Base-by-base conservation (phyloP, 2,113 vertebrate species). In the Podarcis raffonei region DNA sequence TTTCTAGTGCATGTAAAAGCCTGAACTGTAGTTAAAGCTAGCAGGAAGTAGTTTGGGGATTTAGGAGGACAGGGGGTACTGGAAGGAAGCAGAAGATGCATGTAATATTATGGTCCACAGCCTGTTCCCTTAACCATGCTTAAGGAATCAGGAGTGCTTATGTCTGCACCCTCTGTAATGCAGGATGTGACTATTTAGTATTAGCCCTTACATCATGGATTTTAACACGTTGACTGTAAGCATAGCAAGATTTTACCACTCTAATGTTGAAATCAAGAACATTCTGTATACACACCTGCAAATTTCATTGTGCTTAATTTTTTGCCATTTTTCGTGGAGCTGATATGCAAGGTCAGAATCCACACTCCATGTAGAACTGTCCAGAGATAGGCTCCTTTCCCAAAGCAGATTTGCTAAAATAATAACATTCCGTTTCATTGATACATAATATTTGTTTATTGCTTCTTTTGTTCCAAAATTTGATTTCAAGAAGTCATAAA, bases 331-430 rank as follows among this genome's bases (percentile, higher is more conserved):
- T 90, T 98, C 96, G 93, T 97, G 98, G 81, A 99, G 96, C 65
- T 98, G 97, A 87, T 96, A 96, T 71, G 98, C 98, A 94, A 99
- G 97, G 85, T 97, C 96, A 22, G 96, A 98, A 97, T 99, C 99
- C 78, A 97, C 91, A 0, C 94, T 92, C 98, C 98, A 99, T 53
- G 97, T 97, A 37, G 97, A 98, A 81, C 0, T 86, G 86, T 98
- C 97, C 89, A 98, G 95, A 87, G 98, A 97, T 89, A 99, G 98
- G 84, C 98, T 98, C 82, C 94, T 96, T 94, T 98, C 97, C 99
- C 99, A 99, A 86, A 97, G 96, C 35, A 94, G 91, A 86, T 90
- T 97, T 91, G 97, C 99, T 99, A 90, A 81, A 94, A 95, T 5
- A 94, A 2, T 95, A 76, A 94, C 84, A 59, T 59, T 85, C 87